Base-by-base conservation (phyloP, 2,888 invertebrate species). In the Synanthedon andrenaeformis region DNA sequence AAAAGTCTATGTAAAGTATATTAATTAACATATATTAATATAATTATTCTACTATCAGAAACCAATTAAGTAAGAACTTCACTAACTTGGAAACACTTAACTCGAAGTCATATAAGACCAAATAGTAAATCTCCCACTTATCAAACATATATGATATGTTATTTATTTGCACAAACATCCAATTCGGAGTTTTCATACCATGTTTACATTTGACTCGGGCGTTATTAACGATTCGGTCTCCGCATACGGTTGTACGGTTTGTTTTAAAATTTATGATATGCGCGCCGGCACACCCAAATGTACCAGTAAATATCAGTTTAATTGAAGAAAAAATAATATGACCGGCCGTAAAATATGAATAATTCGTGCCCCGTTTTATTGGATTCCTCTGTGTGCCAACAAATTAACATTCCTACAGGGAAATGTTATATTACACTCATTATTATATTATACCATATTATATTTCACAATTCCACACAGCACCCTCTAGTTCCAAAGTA, bases 241-340 rank as follows among this genome's bases (percentile, higher is more conserved):
- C 8, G 35, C 35, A 10, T 35, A 45, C 53, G 17, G 17, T 17
- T 17, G 17, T 17, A 17, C 17, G 67, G 66, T 65, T 66, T 64
- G 68, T 69, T 73, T 75, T 67, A 70, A 75, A 72, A 76, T 77
- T 62, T 74, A 76, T 72, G 71, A 70, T 72, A 72, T 76, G 74
- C 4, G 11, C 17, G 12, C 49, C 12, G 12, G 23, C 66, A 61
- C 62, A 14, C 41, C 35, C 51, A 35, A 10, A 13, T 35, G 64
- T 64, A 53, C 54, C 51, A 56, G 62, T 59, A 67, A 69, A 70
- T 69, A 67, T 59, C 56, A 60, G 59, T 67, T 68, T 66, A 58
- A 63, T 64, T 58, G 58, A 57, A 58, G 59, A 55, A 59, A 58
- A 55, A 52, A 59, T 59, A 56, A 59, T 60, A 53, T 53, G 45